Conservation (phyloP, 2,888 invertebrate genomes). For the Dasysyrphus albostriatus region DNA sequence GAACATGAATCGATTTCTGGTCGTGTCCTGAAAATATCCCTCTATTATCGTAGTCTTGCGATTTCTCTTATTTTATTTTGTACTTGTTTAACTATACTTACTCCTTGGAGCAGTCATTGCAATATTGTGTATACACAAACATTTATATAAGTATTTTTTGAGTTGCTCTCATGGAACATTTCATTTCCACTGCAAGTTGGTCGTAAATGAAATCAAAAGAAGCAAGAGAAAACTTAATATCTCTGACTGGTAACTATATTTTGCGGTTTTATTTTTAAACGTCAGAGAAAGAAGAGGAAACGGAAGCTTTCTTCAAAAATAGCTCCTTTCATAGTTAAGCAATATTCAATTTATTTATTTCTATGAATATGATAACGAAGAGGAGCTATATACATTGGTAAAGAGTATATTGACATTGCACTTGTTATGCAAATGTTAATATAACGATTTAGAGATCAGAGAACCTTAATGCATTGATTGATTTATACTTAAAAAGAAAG, state of each 20-base stretch:
- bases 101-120: constrained; percentile 43
- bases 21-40: constrained; percentile 61
- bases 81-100: neutral
- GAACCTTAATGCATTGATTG: neutral
- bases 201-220: constrained; percentile 67
- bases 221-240: constrained; percentile 55
- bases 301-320: neutral
- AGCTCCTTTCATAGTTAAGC: constrained; percentile 9
- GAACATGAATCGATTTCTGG: constrained; percentile 68
- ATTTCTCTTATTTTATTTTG: neutral
- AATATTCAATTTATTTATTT: constrained; percentile 51
- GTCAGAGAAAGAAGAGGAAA: neutral
- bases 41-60: neutral
- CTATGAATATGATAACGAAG: neutral
- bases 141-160: too few relatives aligned
- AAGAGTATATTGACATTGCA: constrained; percentile 50
- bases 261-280: constrained; percentile 58
- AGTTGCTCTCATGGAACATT: constrained; percentile 20
- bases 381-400: neutral
- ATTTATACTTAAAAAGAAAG: neutral
- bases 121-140: constrained; percentile 14
- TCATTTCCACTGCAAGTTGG: constrained; percentile 54
- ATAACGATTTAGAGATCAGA: neutral
- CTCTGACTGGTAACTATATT: constrained; percentile 4
- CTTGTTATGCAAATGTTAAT: constrained; percentile 42